Conservation (phyloP, 2,797 vertebrate genomes). For the Saxicola maurus region DNA sequence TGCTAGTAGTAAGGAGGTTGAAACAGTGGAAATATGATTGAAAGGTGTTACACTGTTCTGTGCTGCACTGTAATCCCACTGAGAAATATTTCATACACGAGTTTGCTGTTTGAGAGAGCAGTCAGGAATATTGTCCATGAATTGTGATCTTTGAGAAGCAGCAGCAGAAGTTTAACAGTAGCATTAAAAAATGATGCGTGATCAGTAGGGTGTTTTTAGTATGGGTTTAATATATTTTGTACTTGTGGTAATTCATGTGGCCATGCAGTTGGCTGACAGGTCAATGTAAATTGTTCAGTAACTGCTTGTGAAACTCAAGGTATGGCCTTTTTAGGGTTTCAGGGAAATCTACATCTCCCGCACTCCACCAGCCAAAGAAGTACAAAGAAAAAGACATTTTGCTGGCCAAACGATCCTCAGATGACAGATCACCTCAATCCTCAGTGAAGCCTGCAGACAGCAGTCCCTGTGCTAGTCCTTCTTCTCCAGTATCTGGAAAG, state of each 20-base stretch:
- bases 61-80: neutral
- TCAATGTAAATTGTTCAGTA: neutral
- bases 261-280: neutral
- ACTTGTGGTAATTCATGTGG: neutral
- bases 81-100: neutral
- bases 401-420: conserved; percentile 62
- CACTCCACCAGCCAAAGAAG: conserved; percentile 63
- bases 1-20: neutral
- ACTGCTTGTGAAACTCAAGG: neutral
- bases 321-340: conserved; percentile 46
- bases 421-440: conserved; percentile 71
- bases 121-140: neutral
- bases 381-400: conserved; percentile 70
- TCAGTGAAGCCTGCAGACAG: conserved; percentile 73
- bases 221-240: neutral
- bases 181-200: neutral
- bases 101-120: neutral
- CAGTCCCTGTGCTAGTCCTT: conserved; percentile 72
- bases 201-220: neutral
- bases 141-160: neutral
- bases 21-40: neutral
- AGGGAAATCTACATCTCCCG: conserved; percentile 60
- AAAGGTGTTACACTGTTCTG: neutral
- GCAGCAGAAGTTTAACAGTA: neutral
- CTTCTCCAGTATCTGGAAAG: conserved; percentile 74